Base-by-base conservation (phyloP, 2,888 invertebrate species). In the Cryptocephalus moraei region DNA sequence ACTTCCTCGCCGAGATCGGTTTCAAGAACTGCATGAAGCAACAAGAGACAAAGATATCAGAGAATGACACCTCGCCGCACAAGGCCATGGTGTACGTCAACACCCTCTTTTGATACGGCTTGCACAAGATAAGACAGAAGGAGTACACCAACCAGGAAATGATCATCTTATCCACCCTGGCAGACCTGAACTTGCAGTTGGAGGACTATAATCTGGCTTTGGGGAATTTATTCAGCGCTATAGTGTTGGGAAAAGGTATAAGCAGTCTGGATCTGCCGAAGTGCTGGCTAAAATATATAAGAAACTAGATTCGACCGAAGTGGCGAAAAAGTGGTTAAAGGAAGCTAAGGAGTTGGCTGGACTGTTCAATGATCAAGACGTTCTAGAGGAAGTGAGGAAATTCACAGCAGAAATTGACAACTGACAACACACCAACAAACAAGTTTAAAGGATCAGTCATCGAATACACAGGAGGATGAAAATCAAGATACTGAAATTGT, bases 91-190 rank as follows among this genome's bases (percentile, higher is more conserved):
- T 73, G 3, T 73, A 72, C 51, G 61, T 73, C 0, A 72, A 71
- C 51, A 62, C 67, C 8, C 56, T 73, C 9, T 74, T 72, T 52
- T 74, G 73, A 72, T 74, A 73, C 51, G 73, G 71, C 0, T 64
- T 71, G 6, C 71, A 73, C 48, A 66, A 72, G 55, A 62, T 66
- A 11, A 62, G 64, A 39, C 64, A 63, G 39, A 49, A 53, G 1
- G 54, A 62, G 8, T 66, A 60, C 39, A 57, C 58, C 0, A 65
- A 71, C 45, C 72, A 73, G 59, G 69, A 71, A 53, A 71, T 74
- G 71, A 69, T 73, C 8, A 71, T 74, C 34, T 56, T 73, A 34
- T 72, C 70, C 48, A 69, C 71, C 6, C 58, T 73, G 44, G 67
- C 70, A 1, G 71, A 71, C 50, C 52, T 70, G 32, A 67, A 69